These are phyloP conservation scores for Uropsilus gracilis DNA, from an alignment of 2,113 vertebrate genomes.

Conservation along the genomic window DNA sequence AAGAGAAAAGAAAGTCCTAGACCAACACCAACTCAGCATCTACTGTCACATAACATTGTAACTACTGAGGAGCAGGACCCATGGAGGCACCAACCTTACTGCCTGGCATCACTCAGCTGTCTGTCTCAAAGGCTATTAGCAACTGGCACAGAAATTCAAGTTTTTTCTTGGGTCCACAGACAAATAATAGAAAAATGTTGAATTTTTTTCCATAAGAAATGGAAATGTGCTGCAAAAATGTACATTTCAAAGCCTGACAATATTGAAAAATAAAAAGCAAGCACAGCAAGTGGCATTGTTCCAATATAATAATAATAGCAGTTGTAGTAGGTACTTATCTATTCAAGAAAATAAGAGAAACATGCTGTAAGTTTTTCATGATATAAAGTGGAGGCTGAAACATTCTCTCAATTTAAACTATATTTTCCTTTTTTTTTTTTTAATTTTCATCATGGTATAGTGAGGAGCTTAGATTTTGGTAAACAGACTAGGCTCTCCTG, in stretches of 20 bases:
- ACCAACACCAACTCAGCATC: neutral
- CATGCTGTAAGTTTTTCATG: neutral
- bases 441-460: neutral
- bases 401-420: neutral
- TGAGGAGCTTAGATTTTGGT: neutral
- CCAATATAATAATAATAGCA: neutral
- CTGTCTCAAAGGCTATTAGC: neutral
- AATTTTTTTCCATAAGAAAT: neutral
- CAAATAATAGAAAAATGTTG: neutral
- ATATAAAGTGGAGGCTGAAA: neutral
- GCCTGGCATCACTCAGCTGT: neutral
- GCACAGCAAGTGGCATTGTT: neutral
- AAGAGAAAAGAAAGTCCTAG: neutral
- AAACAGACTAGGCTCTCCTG: neutral
- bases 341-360: too few relatives aligned
- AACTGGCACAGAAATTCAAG: neutral
- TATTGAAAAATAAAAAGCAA: conserved; percentile 7
- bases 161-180: neutral
- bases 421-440: neutral
- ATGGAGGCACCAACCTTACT: neutral
- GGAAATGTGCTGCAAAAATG: neutral
- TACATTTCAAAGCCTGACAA: neutral
- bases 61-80: neutral
- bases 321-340: too few relatives aligned
- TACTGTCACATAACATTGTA: neutral